These are phyloP conservation scores for Dysdera silvatica DNA, from an alignment of 1,140 invertebrate species.

Conservation along the genomic window DNA sequence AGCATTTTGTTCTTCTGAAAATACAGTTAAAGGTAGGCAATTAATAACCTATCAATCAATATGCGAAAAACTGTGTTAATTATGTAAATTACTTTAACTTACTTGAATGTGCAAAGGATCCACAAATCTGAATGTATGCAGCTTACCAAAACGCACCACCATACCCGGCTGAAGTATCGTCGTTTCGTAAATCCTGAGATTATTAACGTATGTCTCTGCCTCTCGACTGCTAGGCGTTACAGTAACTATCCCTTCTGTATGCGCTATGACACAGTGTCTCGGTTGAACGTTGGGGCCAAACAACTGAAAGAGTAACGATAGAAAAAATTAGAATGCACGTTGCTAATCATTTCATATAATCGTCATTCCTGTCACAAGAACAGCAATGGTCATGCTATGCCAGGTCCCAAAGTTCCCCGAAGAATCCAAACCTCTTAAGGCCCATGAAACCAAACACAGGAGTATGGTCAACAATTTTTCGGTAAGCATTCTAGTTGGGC, in stretches of 20 bases:
- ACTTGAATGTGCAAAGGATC: conserved; percentile 82
- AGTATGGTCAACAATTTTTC: no score
- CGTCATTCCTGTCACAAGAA: not conserved
- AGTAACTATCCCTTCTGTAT: conserved; percentile 81
- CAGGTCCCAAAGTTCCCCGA: not conserved
- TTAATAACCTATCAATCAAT: no score
- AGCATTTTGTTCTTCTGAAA: conserved; percentile 21
- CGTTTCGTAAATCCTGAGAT: conserved; percentile 81
- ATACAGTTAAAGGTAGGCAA: not conserved
- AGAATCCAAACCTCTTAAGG: no score
- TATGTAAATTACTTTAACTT: no score
- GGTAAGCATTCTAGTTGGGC: no score
- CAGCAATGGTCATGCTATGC: not conserved
- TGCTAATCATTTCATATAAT: not conserved
- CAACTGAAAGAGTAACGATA: conserved; percentile 40
- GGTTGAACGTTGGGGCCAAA: conserved; percentile 75
- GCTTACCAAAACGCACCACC: conserved; percentile 56
- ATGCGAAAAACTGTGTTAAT: no score
- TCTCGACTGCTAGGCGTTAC: conserved; percentile 86
- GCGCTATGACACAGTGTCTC: conserved; percentile 84
- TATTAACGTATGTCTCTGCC: conserved; percentile 88
- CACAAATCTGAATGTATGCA: conserved; percentile 85
- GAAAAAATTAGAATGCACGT: not conserved
- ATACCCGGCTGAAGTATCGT: conserved; percentile 68
- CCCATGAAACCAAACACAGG: no score